Conservation (phyloP, 2,113 vertebrate species). For the Prinia subflava region DNA sequence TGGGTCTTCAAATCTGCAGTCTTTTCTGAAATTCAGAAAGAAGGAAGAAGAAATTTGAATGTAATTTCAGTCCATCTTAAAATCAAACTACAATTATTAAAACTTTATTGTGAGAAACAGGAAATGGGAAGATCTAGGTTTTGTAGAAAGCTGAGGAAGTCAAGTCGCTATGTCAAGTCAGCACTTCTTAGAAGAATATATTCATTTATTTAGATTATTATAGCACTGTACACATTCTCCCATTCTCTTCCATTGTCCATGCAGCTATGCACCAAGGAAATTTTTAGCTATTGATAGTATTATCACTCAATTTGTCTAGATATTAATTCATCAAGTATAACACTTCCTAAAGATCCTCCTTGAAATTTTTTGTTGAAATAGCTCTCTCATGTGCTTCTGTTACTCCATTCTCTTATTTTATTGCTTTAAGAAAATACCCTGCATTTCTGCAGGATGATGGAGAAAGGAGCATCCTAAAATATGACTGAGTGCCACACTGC, state of each 20-base stretch:
- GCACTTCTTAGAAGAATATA: background rate
- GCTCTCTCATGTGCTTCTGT: background rate
- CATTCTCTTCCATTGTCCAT: background rate
- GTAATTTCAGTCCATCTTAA: background rate
- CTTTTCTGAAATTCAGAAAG: background rate
- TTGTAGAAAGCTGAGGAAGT: background rate
- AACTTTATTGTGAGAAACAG: background rate
- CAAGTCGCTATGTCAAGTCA: rapidly evolving
- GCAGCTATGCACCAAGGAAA: too few species aligned
- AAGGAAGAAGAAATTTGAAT: background rate
- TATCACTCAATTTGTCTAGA: background rate
- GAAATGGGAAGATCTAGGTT: background rate
- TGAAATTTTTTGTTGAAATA: background rate
- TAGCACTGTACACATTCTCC: background rate
- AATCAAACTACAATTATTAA: background rate
- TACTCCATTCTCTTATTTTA: background rate
- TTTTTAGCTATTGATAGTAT: background rate
- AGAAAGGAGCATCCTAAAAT: background rate
- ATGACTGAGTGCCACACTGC: too few species aligned
- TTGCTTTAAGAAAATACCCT: background rate
- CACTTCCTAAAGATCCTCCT: background rate
- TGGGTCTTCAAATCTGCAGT: background rate
- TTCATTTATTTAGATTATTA: background rate
- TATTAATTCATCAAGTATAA: background rate
- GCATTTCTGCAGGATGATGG: background rate